A percentile compares a stretch with the other conserved stretches of the same genome.
Evolutionary conservation across 2,797 vertebrate genomes (phyloP).

Genomic region (Loriculus beryllinus): DNA sequence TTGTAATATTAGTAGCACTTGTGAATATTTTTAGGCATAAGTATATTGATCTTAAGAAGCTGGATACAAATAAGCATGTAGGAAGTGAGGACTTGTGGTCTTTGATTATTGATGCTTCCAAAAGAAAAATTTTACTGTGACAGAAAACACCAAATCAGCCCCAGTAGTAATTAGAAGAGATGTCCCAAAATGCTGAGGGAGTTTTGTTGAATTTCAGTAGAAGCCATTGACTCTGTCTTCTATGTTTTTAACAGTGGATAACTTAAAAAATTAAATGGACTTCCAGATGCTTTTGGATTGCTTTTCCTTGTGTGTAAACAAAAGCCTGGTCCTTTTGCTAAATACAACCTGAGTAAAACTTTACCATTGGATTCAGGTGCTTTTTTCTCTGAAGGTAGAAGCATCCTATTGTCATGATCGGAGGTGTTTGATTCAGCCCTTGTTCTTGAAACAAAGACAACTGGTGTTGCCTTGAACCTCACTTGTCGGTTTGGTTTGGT

Average conservation of each 20-base stretch:
- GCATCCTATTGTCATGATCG: background rate
- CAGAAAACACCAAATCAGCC: background rate
- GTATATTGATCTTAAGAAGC: background rate
- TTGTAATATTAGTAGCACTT: background rate
- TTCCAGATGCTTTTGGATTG: background rate
- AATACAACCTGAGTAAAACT: background rate
- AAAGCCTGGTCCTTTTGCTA: background rate
- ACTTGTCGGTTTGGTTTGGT: background rate
- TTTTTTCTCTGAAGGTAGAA: background rate
- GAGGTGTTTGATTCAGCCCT: background rate
- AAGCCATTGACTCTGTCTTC: background rate
- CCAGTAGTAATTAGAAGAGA: background rate
- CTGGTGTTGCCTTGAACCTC: background rate
- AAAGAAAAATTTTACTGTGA: background rate
- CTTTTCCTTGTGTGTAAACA: background rate
- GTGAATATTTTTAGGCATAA: background rate
- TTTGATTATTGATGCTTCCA: background rate
- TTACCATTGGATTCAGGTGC: rapidly evolving
- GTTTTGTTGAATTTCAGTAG: background rate
- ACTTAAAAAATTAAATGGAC: background rate
- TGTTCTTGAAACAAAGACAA: background rate
- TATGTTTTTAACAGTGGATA: background rate
- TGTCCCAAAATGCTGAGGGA: background rate
- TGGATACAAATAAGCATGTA: background rate
- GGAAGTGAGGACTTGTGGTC: background rate